phyloP scores from a whole-genome alignment of 2,113 vertebrate genomes.

The Poecile atricapillus region DNA sequence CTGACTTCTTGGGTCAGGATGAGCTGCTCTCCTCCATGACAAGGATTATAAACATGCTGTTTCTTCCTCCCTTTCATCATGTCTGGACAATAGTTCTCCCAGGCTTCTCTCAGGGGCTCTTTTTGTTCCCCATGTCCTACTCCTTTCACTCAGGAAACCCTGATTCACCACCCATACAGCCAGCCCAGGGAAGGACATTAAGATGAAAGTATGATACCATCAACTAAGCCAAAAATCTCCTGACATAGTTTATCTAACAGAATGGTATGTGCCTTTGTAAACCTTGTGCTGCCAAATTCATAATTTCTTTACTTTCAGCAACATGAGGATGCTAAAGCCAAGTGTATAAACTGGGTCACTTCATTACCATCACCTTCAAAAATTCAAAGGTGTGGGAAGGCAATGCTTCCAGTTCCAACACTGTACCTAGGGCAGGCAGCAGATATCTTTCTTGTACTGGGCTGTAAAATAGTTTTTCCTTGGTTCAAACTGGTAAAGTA shows the following conservation, averaged over 20 bases:
- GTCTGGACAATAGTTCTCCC: background rate
- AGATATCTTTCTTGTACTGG: background rate
- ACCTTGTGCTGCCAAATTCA: background rate
- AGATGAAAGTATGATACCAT: background rate
- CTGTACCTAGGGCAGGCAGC: background rate
- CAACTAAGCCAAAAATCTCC: background rate
- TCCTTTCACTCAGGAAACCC: background rate
- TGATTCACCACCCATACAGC: background rate
- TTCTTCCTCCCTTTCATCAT: background rate
- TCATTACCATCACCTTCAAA: background rate
- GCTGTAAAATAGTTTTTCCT: background rate
- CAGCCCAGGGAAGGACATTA: background rate
- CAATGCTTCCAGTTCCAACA: background rate
- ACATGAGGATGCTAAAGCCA: background rate
- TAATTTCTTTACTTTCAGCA: background rate
- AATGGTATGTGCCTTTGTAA: background rate
- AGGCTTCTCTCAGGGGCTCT: background rate
- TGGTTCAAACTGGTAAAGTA: background rate
- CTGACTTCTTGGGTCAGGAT: background rate
- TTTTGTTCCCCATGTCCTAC: background rate
- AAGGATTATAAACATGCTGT: background rate
- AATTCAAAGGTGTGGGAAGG: background rate
- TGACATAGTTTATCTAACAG: background rate
- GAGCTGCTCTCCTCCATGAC: background rate
- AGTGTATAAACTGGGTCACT: background rate